phyloP scores from a whole-genome alignment of 2,113 vertebrate species.

The Melospiza melodia region DNA sequence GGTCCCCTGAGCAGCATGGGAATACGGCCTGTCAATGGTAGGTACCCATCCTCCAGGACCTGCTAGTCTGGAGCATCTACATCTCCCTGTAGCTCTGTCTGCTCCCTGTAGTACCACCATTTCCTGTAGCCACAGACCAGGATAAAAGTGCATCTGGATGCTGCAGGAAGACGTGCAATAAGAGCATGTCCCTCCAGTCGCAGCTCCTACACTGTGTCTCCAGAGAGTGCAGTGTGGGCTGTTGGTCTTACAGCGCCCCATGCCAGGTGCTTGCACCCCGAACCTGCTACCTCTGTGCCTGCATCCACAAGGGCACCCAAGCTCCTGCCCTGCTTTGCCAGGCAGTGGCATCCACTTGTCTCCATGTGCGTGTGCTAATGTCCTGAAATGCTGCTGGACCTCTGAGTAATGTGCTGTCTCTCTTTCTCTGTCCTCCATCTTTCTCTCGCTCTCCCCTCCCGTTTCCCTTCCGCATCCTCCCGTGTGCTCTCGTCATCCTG shows the following conservation, averaged over 20 bases:
- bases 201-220: background rate
- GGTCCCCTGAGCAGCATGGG: constrained; percentile 51
- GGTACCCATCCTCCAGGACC: background rate
- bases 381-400: background rate
- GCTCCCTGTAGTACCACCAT: background rate
- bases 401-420: constrained; percentile 26
- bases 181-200: background rate
- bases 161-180: background rate
- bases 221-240: background rate
- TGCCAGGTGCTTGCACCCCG: background rate
- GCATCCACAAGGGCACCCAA: background rate
- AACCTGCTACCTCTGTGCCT: background rate
- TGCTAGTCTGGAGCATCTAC: background rate
- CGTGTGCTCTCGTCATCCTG: accelerated
- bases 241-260: background rate
- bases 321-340: background rate
- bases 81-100: background rate
- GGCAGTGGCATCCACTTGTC: background rate
- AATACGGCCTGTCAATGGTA: constrained; percentile 84
- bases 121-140: background rate
- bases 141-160: background rate
- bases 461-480: background rate
- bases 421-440: background rate
- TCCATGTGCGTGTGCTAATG: background rate
- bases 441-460: background rate